Evolutionary conservation across 2,797 vertebrate species (phyloP), one percentile per base, ranked within the genome.

Genomic region (Gymnodraco acuticeps): DNA sequence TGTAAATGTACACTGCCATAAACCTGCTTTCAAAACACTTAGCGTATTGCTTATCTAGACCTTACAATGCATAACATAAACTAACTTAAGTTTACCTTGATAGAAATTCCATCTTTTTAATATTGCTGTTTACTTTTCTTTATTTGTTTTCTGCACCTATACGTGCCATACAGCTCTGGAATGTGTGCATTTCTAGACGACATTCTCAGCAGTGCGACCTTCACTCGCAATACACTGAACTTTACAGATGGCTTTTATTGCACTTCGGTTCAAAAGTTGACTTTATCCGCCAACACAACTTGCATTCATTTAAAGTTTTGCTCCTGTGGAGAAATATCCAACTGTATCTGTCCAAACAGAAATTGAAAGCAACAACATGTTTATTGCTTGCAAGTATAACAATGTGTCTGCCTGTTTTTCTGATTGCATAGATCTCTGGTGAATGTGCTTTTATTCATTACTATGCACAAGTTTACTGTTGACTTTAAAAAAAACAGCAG

Each of bases 61-160:
- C 15, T 61, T 46, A 53, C n/a, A 75, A 38, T 14, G 3, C 2
- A 33, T 14, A 20, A 27, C 73, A 47, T 80, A 16, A 14, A 20
- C 53, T 54, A 41, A 74, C 33, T 6, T 38, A 38, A 53, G 43
- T 74, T 78, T 65, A 64, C 71, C 64, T 75, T 77, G 74, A 79
- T 59, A 77, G 56, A 73, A 64, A 67, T 74, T 59, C 20, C n/a
- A 38, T 70, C n/a, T 38, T 13, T 81, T 72, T n/a, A n/a, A 11
- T 45, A 14, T 55, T 51, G 42, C 43, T 51, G 23, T 23, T 3
- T 6, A n/a, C 8, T 27, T 27, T 3, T 27, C 3, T 27, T 27
- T 3, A 27, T 27, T 27, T 27, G 23, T 9, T 14, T 3, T 68
- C 27, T 17, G 27, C 50, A 1, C 10, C 15, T 38, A 9, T 0